Evolutionary conservation across 1,140 invertebrate species (phyloP).

Genomic region (Plectus sambesii): DNA sequence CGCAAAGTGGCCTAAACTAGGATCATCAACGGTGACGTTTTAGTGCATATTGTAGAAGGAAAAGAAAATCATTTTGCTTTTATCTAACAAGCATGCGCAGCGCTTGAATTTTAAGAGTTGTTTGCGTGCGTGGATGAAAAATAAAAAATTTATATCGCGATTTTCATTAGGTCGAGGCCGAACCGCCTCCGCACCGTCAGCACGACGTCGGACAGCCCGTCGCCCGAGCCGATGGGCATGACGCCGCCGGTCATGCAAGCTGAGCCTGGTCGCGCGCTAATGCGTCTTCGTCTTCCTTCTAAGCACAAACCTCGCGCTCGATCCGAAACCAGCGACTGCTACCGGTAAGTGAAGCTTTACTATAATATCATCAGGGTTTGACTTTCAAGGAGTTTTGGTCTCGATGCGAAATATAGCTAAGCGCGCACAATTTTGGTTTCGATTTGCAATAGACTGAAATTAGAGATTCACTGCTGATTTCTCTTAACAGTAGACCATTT

Average conservation of each 20-base stretch:
- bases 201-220: slow-evolving; percentile 24
- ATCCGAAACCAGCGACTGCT: slow-evolving; percentile 29
- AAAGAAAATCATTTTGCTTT: too few species aligned
- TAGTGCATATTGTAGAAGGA: too few species aligned
- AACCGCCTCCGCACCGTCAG: slow-evolving; percentile 25
- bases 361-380: neutral
- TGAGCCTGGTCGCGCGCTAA: slow-evolving; percentile 23
- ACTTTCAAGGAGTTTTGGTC: neutral
- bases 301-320: slow-evolving; percentile 20
- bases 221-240: slow-evolving; percentile 23
- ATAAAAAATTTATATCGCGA: slow-evolving; percentile 6
- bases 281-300: slow-evolving; percentile 30
- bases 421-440: neutral
- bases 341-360: slow-evolving; percentile 9
- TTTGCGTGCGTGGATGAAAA: neutral
- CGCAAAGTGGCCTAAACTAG: too few species aligned
- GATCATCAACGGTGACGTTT: too few species aligned
- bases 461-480: too few species aligned
- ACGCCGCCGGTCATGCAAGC: slow-evolving; percentile 13
- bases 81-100: too few species aligned
- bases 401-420: slow-evolving; percentile 1
- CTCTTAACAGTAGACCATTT: too few species aligned
- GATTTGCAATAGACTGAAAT: slow-evolving; percentile 5
- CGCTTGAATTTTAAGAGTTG: neutral
- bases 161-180: slow-evolving; percentile 18